Evolutionary conservation across 2,797 vertebrate species (phyloP), one percentile per base, ranked within the genome.

Genomic region (Pipistrellus nathusii): DNA sequence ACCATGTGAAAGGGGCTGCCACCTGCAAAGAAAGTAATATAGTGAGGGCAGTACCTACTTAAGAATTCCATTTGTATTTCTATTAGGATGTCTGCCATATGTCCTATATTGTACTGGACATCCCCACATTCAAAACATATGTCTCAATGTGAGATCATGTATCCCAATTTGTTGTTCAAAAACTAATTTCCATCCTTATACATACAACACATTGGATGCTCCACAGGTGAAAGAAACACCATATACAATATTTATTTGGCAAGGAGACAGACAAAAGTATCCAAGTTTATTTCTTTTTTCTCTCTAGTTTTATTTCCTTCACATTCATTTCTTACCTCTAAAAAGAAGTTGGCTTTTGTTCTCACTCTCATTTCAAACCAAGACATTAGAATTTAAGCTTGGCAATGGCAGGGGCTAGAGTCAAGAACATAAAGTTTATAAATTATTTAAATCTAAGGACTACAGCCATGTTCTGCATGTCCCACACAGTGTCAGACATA

Each of bases 381-480:
- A 90, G 57, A 69, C 44, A 64, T 88, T 78, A 57, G 64, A 92
- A 80, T 76, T 38, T 83, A 21, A 71, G 73, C 32, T 57, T 93
- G 55, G 30, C 17, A 81, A 3, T 85, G 44, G 82, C 59, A 23
- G 82, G 81, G 30, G 35, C n/a, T 88, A 20, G 35, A 46, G 20
- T 13, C 38, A 9, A 88, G 85, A 95, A 92, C 21, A 83, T 10
- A 90, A 51, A 66, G 44, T 55, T 76, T 55, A 44, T 35, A 78
- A 78, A 88, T 57, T 69, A 92, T 57, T 95, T 89, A 86, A 93
- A 78, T 76, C 66, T 93, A 80, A 91, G 82, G 27, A 44, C 10
- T 44, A 51, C 3, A 71, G 25, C 15, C 21, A 92, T 95, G 64
- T 71, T 92, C 73, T 83, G 20, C 76, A n/a, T 85, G 53, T 13